phyloP scores from a whole-genome alignment of 2,113 vertebrate species.

The Pelusios castaneus region DNA sequence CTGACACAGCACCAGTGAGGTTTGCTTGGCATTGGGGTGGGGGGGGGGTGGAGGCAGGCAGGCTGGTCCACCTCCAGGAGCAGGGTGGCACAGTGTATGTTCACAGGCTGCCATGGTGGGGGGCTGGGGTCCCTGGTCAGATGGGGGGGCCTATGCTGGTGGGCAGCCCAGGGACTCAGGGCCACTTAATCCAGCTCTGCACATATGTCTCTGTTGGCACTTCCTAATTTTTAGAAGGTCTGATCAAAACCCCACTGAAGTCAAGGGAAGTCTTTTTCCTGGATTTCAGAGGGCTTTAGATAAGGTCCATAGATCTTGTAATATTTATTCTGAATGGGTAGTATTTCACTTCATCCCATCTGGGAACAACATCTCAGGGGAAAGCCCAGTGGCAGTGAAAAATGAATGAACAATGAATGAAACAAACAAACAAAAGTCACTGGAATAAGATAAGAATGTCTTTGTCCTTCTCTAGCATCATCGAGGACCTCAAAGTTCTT shows the following conservation, averaged over 20 bases:
- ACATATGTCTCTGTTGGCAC: background rate
- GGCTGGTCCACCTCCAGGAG: too few relatives aligned
- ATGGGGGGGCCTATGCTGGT: too few relatives aligned
- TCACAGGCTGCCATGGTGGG: too few relatives aligned
- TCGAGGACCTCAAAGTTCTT: background rate
- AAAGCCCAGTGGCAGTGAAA: background rate
- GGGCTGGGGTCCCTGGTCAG: too few relatives aligned
- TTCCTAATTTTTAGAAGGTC: background rate
- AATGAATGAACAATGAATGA: background rate
- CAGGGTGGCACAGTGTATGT: too few relatives aligned
- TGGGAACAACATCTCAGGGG: background rate
- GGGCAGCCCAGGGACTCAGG: too few relatives aligned
- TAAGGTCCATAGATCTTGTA: background rate
- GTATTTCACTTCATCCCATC: background rate
- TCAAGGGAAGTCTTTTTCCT: background rate
- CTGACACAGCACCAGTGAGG: too few relatives aligned
- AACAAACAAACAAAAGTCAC: background rate
- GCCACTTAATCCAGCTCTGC: too few relatives aligned
- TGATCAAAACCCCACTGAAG: background rate
- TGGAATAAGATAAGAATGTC: background rate
- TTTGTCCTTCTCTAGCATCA: background rate
- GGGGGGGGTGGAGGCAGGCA: too few relatives aligned
- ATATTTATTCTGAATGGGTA: background rate
- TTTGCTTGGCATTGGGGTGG: too few relatives aligned
- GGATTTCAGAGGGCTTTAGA: background rate